phyloP scores from a whole-genome alignment of 2,888 invertebrate genomes.

The Tricholauxania praeusta region DNA sequence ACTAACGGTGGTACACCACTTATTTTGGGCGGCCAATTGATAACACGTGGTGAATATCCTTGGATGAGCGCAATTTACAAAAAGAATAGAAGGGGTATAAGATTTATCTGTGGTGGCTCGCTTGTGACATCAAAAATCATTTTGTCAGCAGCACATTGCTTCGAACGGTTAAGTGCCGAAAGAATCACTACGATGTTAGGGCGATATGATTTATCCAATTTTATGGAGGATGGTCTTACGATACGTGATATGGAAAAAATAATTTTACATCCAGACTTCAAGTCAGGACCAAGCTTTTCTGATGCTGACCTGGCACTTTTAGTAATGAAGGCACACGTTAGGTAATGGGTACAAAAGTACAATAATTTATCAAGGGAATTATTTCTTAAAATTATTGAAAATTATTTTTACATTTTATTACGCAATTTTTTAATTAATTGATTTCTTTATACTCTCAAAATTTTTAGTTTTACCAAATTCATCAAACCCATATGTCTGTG shows the following conservation, averaged over 20 bases:
- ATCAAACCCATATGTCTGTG: too few relatives aligned
- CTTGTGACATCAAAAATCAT: constrained; percentile 58
- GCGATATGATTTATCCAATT: constrained; percentile 60
- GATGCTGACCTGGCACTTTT: constrained; percentile 70
- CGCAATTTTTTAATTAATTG: too few relatives aligned
- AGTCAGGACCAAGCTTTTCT: constrained; percentile 52
- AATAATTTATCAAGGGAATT: too few relatives aligned
- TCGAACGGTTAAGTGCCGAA: constrained; percentile 50
- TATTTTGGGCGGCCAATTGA: constrained; percentile 2
- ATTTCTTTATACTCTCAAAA: too few relatives aligned
- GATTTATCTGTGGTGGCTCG: constrained; percentile 62
- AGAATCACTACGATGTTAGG: constrained; percentile 65
- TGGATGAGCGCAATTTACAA: constrained; percentile 75
- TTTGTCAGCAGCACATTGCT: constrained; percentile 70
- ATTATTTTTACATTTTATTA: too few relatives aligned
- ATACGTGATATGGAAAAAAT: constrained; percentile 53
- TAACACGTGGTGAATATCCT: constrained; percentile 72
- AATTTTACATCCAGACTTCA: constrained; percentile 67
- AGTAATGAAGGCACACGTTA: constrained; percentile 59
- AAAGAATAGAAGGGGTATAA: constrained; percentile 60
- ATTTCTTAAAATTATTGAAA: too few relatives aligned
- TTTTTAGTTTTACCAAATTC: too few relatives aligned
- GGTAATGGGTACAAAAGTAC: constrained; percentile 44
- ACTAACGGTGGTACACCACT: constrained; percentile 50
- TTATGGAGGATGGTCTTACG: constrained; percentile 48